These are phyloP conservation scores for Acanthosepion pharaonis DNA, from an alignment of 2,888 invertebrate species.

Conservation along the genomic window DNA sequence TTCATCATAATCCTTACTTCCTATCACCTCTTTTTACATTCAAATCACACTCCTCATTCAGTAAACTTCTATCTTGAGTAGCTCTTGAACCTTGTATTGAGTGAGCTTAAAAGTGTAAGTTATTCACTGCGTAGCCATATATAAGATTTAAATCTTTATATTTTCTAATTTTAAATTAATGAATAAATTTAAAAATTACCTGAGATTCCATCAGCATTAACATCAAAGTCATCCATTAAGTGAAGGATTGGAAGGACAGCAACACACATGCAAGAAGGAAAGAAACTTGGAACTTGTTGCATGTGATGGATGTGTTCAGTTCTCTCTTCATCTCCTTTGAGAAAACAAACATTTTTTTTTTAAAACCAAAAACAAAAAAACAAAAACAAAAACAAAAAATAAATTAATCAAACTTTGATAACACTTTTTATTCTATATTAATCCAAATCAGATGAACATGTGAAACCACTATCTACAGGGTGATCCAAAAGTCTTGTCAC, in stretches of 20 bases:
- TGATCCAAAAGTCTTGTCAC: too few species aligned
- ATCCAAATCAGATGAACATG: not conserved
- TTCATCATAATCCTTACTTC: too few species aligned
- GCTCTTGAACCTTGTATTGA: too few species aligned
- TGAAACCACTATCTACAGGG: not conserved
- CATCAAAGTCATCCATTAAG: conserved; percentile 95
- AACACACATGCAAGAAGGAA: conserved; percentile 96
- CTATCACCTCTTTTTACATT: too few species aligned
- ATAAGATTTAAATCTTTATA: too few species aligned
- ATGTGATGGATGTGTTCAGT: conserved; percentile 76
- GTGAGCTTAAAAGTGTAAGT: too few species aligned
- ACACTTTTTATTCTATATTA: not conserved
- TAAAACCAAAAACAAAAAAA: too few species aligned
- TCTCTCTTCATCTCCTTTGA: conserved; percentile 70
- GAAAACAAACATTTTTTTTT: not conserved
- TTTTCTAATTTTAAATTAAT: too few species aligned
- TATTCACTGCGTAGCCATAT: too few species aligned
- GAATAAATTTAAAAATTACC: conserved; percentile 64
- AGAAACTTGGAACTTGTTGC: conserved; percentile 90
- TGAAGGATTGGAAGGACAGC: conserved; percentile 96
- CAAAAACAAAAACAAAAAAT: not conserved
- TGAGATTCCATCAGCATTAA: conserved; percentile 89
- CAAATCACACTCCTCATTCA: too few species aligned
- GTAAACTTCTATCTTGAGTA: too few species aligned
- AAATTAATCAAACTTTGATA: not conserved